phyloP scores from a whole-genome alignment of 2,797 vertebrate species.

The Gallinago solitaria region DNA sequence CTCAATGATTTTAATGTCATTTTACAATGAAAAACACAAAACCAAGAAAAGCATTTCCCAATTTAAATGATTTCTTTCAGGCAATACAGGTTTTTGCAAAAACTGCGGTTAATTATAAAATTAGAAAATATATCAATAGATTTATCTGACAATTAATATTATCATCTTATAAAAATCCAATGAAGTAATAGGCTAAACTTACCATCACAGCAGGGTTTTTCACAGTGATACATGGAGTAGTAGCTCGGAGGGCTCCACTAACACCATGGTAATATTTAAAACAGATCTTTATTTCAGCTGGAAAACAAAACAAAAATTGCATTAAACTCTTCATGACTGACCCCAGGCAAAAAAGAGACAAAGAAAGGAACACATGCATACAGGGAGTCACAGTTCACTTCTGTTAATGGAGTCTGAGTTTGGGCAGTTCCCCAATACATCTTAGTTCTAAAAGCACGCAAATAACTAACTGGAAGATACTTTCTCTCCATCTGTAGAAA shows the following conservation, averaged over 20 bases:
- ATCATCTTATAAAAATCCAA: not conserved
- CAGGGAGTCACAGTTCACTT: not conserved
- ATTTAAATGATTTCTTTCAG: not conserved
- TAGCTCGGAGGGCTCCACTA: conserved; percentile 93
- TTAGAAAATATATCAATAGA: not conserved
- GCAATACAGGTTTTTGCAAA: not conserved
- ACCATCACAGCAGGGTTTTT: conserved; percentile 95
- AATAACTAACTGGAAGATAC: not conserved
- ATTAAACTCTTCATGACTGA: not conserved
- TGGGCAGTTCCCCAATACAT: not conserved
- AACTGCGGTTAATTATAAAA: not conserved
- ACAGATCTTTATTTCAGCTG: conserved; percentile 98
- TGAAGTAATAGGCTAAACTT: conserved; percentile 51
- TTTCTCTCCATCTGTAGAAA: not conserved
- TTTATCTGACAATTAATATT: not conserved
- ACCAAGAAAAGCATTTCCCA: not conserved
- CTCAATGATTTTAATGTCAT: not conserved
- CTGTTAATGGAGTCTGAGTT: not conserved
- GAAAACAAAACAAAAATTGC: conserved; percentile 40
- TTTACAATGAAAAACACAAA: not conserved
- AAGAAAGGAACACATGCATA: not conserved
- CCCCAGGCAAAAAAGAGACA: not conserved
- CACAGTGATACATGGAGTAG: conserved; percentile 96
- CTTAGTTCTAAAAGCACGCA: not conserved
- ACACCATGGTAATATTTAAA: conserved; percentile 98